Base-by-base conservation (phyloP, 2,113 vertebrate genomes). In the Cheirogaleus medius region DNA sequence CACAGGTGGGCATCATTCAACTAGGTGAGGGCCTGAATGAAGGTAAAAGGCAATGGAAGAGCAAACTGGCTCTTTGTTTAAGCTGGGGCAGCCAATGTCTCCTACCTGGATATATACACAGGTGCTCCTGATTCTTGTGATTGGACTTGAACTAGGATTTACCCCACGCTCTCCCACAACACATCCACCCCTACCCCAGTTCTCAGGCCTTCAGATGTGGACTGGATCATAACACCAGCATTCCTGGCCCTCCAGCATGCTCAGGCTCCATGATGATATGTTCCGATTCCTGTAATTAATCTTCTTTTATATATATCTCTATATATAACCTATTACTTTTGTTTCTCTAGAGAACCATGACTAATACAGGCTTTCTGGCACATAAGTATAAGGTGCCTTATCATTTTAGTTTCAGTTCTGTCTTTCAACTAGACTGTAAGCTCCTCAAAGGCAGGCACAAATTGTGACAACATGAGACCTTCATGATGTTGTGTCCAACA, bases 251-350 rank as follows among this genome's bases (percentile, higher is more conserved):
- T 82, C n/a, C 8, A 82, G 23, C 1, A 58, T 14, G 14, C 4
- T 82, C 2, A 29, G n/a, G 0, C 8, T 37, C 6, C 7, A 47
- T 54, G 3, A 25, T 44, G 11, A 4, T 18, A 1, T 4, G 32
- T 60, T 15, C 3, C 1, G 29, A 49, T 71, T 60, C 9, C 21
- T 34, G 0, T 11, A 69, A 20, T 49, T 64, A 68, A 76, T 76
- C 11, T n/a, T 8, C 6, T 89, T 23, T 56, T 25, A 18, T 14
- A 77, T 17, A 63, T 32, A 4, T 42, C 17, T n/a, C 1, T 34
- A 1, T 25, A 1, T 25, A 68, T 9, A 32, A 9, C 15, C 11
- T 76, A 56, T 27, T n/a, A n/a, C 71, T 52, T 39, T 4, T 25
- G 6, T 15, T 85, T 49, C 14, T 69, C n/a, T 29, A 6, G 11